phyloP scores from a whole-genome alignment of 2,888 invertebrate species.

The Linyphia triangularis region DNA sequence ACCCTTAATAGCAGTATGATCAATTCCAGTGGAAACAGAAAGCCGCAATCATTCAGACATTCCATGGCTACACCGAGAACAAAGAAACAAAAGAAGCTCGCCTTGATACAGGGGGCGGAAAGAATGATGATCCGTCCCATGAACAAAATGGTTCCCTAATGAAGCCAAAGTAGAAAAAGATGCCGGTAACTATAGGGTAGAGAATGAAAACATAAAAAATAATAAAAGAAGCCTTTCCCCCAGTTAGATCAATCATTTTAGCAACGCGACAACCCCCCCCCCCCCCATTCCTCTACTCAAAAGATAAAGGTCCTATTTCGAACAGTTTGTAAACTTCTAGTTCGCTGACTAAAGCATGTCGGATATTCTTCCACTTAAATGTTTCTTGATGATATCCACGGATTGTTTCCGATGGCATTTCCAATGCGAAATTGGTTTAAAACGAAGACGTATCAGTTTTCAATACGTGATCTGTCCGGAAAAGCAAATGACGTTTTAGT shows the following conservation, averaged over 20 bases:
- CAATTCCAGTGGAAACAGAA: slow-evolving; percentile 24
- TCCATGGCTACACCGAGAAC: slow-evolving; percentile 9
- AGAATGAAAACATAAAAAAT: slow-evolving; percentile 20
- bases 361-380: slow-evolving; percentile 8
- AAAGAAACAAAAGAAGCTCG: slow-evolving; percentile 29
- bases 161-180: slow-evolving; percentile 52
- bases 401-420: background rate
- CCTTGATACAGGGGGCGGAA: background rate
- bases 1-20: slow-evolving; percentile 31
- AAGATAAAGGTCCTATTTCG: slow-evolving; percentile 28
- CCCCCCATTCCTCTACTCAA: background rate
- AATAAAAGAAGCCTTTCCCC: slow-evolving; percentile 12
- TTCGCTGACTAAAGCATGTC: slow-evolving; percentile 20
- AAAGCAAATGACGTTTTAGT: background rate
- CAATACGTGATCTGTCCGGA: background rate
- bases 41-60: background rate
- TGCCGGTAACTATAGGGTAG: slow-evolving; percentile 11
- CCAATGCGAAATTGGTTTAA: background rate
- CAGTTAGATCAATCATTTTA: slow-evolving; percentile 50
- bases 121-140: slow-evolving; percentile 50
- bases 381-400: background rate
- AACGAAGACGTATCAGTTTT: background rate
- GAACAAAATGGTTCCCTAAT: slow-evolving; percentile 65
- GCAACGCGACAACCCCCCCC: slow-evolving; percentile 41
- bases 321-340: slow-evolving; percentile 40